Percentiles rank a stretch among this genome's conserved stretches.
Evolutionary conservation across 2,113 vertebrate species (phyloP).

Genomic region (Lamprologus lemairii): DNA sequence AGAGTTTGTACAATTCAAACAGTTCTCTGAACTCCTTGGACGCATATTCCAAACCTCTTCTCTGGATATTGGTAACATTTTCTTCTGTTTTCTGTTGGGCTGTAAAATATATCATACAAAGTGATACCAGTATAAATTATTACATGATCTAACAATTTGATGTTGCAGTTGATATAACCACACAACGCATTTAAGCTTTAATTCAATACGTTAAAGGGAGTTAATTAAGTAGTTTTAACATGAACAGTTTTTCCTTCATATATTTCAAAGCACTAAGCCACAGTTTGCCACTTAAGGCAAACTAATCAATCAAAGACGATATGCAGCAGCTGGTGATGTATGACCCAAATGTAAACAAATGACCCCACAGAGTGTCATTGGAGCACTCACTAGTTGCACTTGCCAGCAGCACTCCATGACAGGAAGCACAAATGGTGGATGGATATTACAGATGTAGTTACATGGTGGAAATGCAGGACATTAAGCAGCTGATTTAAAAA

Average conservation of each 20-base stretch:
- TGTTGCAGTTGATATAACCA: fast-evolving
- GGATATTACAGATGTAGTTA: neutral
- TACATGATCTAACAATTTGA: neutral
- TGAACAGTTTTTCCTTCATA: neutral
- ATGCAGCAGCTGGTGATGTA: neutral
- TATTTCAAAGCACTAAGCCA: neutral
- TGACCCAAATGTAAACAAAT: neutral
- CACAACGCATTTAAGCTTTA: fast-evolving
- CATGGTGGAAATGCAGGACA: neutral
- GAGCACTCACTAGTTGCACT: neutral
- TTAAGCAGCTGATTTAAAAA: neutral
- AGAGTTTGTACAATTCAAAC: neutral
- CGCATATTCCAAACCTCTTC: neutral
- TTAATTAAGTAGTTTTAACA: fast-evolving
- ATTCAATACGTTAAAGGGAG: neutral
- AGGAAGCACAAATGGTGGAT: neutral
- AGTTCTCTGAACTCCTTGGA: neutral
- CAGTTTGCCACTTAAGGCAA: neutral
- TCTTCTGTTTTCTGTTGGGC: neutral
- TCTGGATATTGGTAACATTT: neutral
- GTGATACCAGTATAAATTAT: neutral
- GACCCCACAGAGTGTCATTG: neutral
- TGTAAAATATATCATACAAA: neutral
- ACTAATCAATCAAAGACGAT: fast-evolving
- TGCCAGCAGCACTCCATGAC: neutral